Evolutionary conservation across 1,140 invertebrate species (phyloP), one percentile per base, ranked within the genome.

Genomic region (Atta colombica): DNA sequence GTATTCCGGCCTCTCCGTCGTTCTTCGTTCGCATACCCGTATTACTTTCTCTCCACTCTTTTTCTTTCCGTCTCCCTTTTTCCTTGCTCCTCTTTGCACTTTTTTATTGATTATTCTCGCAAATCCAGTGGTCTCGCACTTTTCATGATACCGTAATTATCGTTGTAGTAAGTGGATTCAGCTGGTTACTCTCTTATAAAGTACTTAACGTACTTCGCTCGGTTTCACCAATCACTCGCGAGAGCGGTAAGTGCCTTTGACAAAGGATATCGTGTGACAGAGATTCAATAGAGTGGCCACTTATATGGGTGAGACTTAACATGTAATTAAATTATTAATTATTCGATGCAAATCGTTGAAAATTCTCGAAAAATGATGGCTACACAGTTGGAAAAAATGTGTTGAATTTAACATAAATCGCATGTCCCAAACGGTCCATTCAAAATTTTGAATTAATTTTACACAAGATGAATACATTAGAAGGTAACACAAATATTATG

Each of bases 141-240:
- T 60, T 89, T 86, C 49, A 28, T 35, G 61, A n/a, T 35, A 28
- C 66, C 58, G 65, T 85, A 89, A 90, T 89, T 87, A 90, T 81
- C 65, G 53, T 21, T 21, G 25, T 61, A 58, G 68, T 65, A 58
- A 88, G 68, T 65, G 80, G 63, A 88, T 90, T 90, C 88, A 55
- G 65, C 28, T 61, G 84, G 61, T 86, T 68, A 77, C n/a, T 77
- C 60, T 60, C 21, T 86, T 80, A 5, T 25, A 28, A 82, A 74
- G 68, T 82, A 61, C 55, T 82, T 82, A 72, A 84, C 39, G 55
- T 75, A 84, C 68, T 84, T 63, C n/a, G 80, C 39, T 75, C 25
- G 55, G 25, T 75, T 75, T 75, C 39, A 35, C 39, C 69, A 75
- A 74, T 84, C 69, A 75, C 4, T 65, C 69, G 39, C 55, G n/a